Conservation (phyloP, 2,888 invertebrate species). For the Stenotaenia linearis region DNA sequence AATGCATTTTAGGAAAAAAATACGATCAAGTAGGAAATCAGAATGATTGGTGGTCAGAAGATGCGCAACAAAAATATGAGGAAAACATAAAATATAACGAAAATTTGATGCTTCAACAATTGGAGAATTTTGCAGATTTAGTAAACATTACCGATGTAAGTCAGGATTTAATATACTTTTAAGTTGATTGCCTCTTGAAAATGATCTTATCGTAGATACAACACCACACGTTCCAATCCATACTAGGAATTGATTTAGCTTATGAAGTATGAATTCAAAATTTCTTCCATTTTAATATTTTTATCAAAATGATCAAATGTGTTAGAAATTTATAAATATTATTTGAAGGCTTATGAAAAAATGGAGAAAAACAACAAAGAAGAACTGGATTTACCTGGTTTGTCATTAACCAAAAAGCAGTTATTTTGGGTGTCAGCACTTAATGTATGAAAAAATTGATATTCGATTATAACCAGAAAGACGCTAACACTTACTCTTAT, state of each 20-base stretch:
- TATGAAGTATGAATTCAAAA: not conserved
- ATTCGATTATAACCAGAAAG: too few species aligned
- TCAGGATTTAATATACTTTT: too few species aligned
- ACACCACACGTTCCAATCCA: not conserved
- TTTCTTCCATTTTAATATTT: not conserved
- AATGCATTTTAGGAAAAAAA: slow-evolving; percentile 58
- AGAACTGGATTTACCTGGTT: slow-evolving; percentile 31
- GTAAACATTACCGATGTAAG: slow-evolving; percentile 68
- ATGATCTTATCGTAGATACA: too few species aligned
- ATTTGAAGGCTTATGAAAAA: slow-evolving; percentile 32
- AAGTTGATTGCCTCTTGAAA: too few species aligned
- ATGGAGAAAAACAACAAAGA: slow-evolving; percentile 30
- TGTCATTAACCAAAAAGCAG: slow-evolving; percentile 31
- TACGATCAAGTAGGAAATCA: slow-evolving; percentile 87
- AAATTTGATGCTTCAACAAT: slow-evolving; percentile 86
- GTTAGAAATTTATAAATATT: not conserved
- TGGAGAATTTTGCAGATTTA: slow-evolving; percentile 78
- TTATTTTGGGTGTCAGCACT: slow-evolving; percentile 34
- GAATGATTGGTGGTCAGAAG: slow-evolving; percentile 85
- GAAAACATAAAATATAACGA: too few species aligned
- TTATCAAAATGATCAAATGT: not conserved
- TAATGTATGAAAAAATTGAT: slow-evolving; percentile 27
- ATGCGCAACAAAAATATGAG: slow-evolving; percentile 74
- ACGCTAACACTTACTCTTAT: too few species aligned
- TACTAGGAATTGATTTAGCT: not conserved